These are phyloP conservation scores for Ellobium chinense DNA, from an alignment of 2,888 invertebrate species.

Conservation along the genomic window DNA sequence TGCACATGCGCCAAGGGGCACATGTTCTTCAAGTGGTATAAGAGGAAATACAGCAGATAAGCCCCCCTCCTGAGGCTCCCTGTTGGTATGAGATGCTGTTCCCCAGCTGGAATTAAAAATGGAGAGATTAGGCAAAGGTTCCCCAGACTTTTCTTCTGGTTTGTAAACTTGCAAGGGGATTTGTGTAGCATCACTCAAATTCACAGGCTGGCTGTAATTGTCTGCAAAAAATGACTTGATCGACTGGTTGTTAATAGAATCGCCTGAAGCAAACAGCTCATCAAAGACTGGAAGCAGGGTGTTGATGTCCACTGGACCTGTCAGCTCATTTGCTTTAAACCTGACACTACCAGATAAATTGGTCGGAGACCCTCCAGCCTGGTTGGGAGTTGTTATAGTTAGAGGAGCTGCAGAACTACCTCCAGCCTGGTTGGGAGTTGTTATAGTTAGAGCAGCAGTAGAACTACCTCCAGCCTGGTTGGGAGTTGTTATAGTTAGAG, in stretches of 20 bases:
- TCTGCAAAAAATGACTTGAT: slow-evolving; percentile 25
- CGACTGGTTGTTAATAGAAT: slow-evolving; percentile 9
- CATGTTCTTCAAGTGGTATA: too few relatives aligned
- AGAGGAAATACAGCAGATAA: background rate
- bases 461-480: background rate
- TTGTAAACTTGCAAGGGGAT: slow-evolving; percentile 1
- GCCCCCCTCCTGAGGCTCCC: background rate
- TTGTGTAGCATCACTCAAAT: background rate
- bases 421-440: background rate
- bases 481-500: background rate
- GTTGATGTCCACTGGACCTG: slow-evolving; percentile 17
- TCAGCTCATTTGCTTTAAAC: background rate
- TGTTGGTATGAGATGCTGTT: background rate
- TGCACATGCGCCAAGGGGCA: too few relatives aligned
- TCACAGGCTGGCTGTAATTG: background rate
- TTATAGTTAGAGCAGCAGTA: too few relatives aligned
- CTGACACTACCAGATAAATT: background rate
- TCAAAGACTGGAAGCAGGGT: slow-evolving; percentile 27
- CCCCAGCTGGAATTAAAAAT: slow-evolving; percentile 17
- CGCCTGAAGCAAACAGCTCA: slow-evolving; percentile 13
- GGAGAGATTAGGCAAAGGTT: slow-evolving; percentile 29
- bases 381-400: background rate
- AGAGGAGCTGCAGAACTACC: background rate
- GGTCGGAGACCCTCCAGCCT: background rate
- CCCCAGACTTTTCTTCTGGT: slow-evolving; percentile 11